Evolutionary conservation across 2,888 invertebrate genomes (phyloP), one percentile per base, ranked within the genome.

Genomic region (Cordylochernes scorpioides): DNA sequence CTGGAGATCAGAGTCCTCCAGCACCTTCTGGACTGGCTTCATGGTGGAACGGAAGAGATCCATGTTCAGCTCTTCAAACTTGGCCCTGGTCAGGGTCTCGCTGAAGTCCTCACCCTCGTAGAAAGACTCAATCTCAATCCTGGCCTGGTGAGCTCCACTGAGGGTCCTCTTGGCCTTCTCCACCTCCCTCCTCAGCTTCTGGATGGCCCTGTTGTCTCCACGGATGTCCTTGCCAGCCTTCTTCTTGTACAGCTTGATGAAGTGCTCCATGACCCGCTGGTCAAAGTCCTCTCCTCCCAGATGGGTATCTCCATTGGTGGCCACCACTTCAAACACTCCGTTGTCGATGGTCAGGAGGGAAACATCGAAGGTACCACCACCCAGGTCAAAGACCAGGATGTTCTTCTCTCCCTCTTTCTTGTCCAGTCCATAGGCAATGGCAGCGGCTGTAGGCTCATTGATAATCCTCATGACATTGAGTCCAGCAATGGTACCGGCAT

Each of bases 331-430:
- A 53, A 97, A 97, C 5, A 97, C 88, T 30, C 94, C 97, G 47
- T 91, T 88, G 51, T 97, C 94, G 50, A 97, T 97, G 40, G 91
- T 94, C 30, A 97, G 63, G 13, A 97, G 65, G 21, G 91, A 91
- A 12, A 97, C 97, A 57, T 97, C 97, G 50, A 97, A 97, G 41
- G 97, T 97, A 58, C 94, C 97, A 54, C 97, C 97, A 49, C 97
- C 94, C 58, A 97, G 67, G 62, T 97, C 94, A 55, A 94, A 97
- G 9, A 97, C 91, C 28, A 97, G 62, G 13, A 97, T 84, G 49
- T 97, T 97, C 63, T 91, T 88, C 57, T 94, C 94, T 26, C 84
- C 86, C 37, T 84, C 84, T 49, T 74, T 82, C 59, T 88, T 88
- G 59, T 91, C 88, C 40, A 91, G 62, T 51, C 88, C 88, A 47